phyloP scores from a whole-genome alignment of 1,140 invertebrate species.

The Drosophila eugracilis region DNA sequence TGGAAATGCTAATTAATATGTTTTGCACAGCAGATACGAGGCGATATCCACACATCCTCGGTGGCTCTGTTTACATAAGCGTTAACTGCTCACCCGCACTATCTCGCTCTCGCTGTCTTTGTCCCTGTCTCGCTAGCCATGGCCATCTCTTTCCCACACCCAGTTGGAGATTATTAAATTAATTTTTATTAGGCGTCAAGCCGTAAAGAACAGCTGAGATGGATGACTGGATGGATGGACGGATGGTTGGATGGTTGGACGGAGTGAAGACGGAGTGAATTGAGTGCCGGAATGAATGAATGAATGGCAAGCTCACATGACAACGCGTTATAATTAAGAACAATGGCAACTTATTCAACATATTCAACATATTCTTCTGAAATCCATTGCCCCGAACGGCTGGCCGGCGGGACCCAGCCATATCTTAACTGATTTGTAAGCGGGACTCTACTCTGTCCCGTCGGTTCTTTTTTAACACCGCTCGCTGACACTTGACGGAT shows the following conservation, averaged over 20 bases:
- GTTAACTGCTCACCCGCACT: slow-evolving; percentile 64
- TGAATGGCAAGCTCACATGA: slow-evolving; percentile 81
- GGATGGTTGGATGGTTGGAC: not conserved
- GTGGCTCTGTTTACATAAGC: slow-evolving; percentile 75
- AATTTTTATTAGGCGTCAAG: slow-evolving; percentile 82
- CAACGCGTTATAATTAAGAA: slow-evolving; percentile 82
- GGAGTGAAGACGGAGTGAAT: slow-evolving; percentile 19
- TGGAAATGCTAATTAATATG: slow-evolving; percentile 83
- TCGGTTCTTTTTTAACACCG: slow-evolving; percentile 14
- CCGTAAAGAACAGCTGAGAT: slow-evolving; percentile 78
- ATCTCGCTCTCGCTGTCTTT: slow-evolving; percentile 1
- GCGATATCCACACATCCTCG: slow-evolving; percentile 65
- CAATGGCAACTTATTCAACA: slow-evolving; percentile 76
- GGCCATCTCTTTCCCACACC: slow-evolving; percentile 24
- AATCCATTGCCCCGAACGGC: slow-evolving; percentile 4
- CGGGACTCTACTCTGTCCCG: slow-evolving; percentile 3
- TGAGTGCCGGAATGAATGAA: slow-evolving; percentile 48
- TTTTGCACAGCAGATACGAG: slow-evolving; percentile 76
- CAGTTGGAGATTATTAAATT: slow-evolving; percentile 70
- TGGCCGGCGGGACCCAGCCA: slow-evolving; percentile 11
- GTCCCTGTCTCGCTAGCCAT: not conserved
- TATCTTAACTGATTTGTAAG: slow-evolving; percentile 35
- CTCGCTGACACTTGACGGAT: slow-evolving; percentile 58
- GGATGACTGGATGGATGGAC: slow-evolving; percentile 18
- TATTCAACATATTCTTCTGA: slow-evolving; percentile 57